Percentiles rank a stretch among this genome's conserved stretches.
phyloP scores from a whole-genome alignment of 23 tunicate species.

The Trididemnum clinides region DNA sequence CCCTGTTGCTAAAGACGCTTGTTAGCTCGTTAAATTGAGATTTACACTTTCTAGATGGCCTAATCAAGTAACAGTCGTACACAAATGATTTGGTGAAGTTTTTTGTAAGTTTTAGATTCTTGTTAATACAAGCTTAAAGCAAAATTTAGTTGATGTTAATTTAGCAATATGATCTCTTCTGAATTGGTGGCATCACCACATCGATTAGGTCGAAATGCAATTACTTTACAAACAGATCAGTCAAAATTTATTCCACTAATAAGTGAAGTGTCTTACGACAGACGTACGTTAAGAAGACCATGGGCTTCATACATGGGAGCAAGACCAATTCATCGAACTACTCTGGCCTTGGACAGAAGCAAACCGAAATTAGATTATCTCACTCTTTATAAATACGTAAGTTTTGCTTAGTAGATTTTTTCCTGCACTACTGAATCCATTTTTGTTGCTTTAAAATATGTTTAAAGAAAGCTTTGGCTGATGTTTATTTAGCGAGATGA shows the following conservation, averaged over 20 bases:
- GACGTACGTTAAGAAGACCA: constrained; percentile 10
- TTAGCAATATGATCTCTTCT: not conserved
- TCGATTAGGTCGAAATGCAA: constrained; percentile 47
- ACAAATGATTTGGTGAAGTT: too few relatives aligned
- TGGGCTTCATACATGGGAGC: constrained; percentile 66
- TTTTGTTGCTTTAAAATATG: too few relatives aligned
- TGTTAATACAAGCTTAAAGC: too few relatives aligned
- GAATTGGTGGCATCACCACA: not conserved
- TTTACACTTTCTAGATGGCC: too few relatives aligned
- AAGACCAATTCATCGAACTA: constrained; percentile 66
- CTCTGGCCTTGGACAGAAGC: constrained; percentile 28
- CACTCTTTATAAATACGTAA: constrained; percentile 56
- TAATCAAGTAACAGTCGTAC: too few relatives aligned
- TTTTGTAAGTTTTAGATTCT: too few relatives aligned
- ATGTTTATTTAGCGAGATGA: too few relatives aligned
- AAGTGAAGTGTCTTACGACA: constrained; percentile 55
- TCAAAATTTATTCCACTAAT: constrained; percentile 51
- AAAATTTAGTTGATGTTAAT: too few relatives aligned
- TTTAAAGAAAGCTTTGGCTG: too few relatives aligned
- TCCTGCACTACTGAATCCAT: too few relatives aligned
- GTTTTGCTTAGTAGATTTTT: not conserved
- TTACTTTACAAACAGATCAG: constrained; percentile 44
- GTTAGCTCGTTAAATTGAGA: too few relatives aligned
- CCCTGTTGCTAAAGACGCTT: too few relatives aligned
- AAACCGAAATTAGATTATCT: constrained; percentile 47